phyloP scores from a whole-genome alignment of 1,140 invertebrate species.

The Sminthurides bifidus region DNA sequence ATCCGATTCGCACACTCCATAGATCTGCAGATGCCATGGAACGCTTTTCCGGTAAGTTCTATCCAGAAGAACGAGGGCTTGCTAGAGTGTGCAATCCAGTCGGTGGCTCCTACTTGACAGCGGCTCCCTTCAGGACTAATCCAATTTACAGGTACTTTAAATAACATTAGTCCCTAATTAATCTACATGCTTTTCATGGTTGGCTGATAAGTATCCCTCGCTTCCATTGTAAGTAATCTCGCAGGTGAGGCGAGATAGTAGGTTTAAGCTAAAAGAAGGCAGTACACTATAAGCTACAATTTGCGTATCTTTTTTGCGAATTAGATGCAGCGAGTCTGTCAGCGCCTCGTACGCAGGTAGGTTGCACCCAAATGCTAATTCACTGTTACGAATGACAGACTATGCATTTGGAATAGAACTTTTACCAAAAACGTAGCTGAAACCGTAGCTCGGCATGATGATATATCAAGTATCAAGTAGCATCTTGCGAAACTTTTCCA shows the following conservation, averaged over 20 bases:
- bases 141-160: slow-evolving; percentile 25
- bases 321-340: slow-evolving; percentile 7
- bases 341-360: slow-evolving; percentile 14
- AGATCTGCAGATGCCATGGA: slow-evolving; percentile 24
- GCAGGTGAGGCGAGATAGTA: too few relatives aligned
- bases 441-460: too few relatives aligned
- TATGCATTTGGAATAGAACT: too few relatives aligned
- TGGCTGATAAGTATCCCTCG: too few relatives aligned
- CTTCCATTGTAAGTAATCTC: too few relatives aligned
- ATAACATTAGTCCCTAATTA: too few relatives aligned
- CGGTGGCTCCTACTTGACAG: slow-evolving; percentile 27
- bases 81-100: slow-evolving; percentile 28
- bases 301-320: neutral
- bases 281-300: neutral
- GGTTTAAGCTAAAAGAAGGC: too few relatives aligned
- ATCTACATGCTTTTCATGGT: too few relatives aligned
- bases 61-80: slow-evolving; percentile 22
- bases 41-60: slow-evolving; percentile 23
- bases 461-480: too few relatives aligned
- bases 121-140: slow-evolving; percentile 24
- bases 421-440: too few relatives aligned
- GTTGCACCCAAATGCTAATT: neutral
- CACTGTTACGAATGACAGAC: too few relatives aligned
- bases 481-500: neutral
- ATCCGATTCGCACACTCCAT: slow-evolving; percentile 25